phyloP scores from a whole-genome alignment of 2,113 vertebrate species.

The Ranitomeya variabilis region DNA sequence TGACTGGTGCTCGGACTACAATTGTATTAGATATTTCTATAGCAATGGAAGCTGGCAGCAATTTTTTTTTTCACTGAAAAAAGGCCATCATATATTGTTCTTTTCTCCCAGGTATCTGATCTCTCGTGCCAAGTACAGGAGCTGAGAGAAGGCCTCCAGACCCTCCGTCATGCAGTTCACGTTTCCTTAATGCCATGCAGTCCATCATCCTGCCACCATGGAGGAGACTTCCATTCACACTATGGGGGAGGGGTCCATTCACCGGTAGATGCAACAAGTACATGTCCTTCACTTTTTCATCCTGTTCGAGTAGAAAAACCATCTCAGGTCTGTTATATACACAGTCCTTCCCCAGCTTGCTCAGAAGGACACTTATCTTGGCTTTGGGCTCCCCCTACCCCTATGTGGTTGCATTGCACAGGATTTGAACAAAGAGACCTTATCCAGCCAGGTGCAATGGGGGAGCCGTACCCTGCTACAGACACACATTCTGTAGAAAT shows the following conservation, averaged over 20 bases:
- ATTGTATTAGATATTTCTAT: background rate
- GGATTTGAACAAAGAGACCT: slow-evolving; percentile 50
- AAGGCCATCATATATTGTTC: background rate
- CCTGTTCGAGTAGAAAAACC: slow-evolving; percentile 69
- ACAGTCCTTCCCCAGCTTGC: slow-evolving; percentile 57
- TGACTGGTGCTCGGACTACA: background rate
- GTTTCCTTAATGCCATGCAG: slow-evolving; percentile 63
- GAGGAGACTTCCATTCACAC: slow-evolving; percentile 44
- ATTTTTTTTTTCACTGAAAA: background rate
- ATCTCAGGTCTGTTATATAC: slow-evolving; percentile 63
- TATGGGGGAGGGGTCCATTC: slow-evolving; percentile 49
- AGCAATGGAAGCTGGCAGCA: background rate
- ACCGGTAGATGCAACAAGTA: slow-evolving; percentile 20
- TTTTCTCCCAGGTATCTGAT: slow-evolving; percentile 64
- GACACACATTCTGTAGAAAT: slow-evolving; percentile 60
- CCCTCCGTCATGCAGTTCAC: slow-evolving; percentile 70
- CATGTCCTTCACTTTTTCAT: slow-evolving; percentile 62
- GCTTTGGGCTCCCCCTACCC: slow-evolving; percentile 69
- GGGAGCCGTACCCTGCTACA: background rate
- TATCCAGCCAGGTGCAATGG: slow-evolving; percentile 20
- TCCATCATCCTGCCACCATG: slow-evolving; percentile 4
- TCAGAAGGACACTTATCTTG: slow-evolving; percentile 62
- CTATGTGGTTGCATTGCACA: slow-evolving; percentile 66
- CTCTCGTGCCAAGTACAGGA: slow-evolving; percentile 71
- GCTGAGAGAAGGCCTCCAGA: slow-evolving; percentile 70